Base-by-base conservation (phyloP, 2,797 vertebrate species). In the Pelodytes ibericus region DNA sequence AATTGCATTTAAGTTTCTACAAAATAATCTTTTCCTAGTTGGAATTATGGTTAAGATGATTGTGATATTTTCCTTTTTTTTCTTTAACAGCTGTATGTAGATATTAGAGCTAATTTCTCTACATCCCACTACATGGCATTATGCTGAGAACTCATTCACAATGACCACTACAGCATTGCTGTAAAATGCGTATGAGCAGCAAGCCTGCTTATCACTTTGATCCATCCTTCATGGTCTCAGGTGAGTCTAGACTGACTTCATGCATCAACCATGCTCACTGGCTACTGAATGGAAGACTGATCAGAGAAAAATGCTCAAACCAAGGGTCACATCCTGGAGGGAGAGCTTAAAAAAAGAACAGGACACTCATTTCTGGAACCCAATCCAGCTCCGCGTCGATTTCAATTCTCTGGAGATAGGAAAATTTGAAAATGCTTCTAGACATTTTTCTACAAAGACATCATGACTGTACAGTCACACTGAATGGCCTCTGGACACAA, bases 391-490 rank as follows among this genome's bases (percentile, higher is more conserved):
- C 67, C 26, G 18, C 56, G 58, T 56, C 39, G 31, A 31, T 36
- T 57, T 71, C 41, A 24, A 57, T 77, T 71, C 74, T 77, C 67
- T 56, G 58, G 67, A 77, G 74, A 49, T 64, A 71, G 74, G 74
- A 71, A 71, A 71, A 77, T 71, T 57, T n/a, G 30, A 47, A 77
- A 64, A 20, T 49, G 29, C 26, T 77, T 47, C 22, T 47, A 29
- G 41, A 71, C 74, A 76, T 77, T 71, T 64, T 77, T 77, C 61
- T 64, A 10, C 68, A 15, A 59, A 71, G 49, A 77, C 68, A 72
- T 77, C 75, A 77, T 60, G 60, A 39, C 75, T 77, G 68, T 72
- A 59, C 68, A 64, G 60, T 74, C 41, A 62, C 3, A 36, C 25
- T 58, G 36, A 24, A 67, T 51, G 27, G 36, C 75, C 60, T 49